Evolutionary conservation across 2,888 invertebrate genomes (phyloP).

Genomic region (Harpalus rufipes): DNA sequence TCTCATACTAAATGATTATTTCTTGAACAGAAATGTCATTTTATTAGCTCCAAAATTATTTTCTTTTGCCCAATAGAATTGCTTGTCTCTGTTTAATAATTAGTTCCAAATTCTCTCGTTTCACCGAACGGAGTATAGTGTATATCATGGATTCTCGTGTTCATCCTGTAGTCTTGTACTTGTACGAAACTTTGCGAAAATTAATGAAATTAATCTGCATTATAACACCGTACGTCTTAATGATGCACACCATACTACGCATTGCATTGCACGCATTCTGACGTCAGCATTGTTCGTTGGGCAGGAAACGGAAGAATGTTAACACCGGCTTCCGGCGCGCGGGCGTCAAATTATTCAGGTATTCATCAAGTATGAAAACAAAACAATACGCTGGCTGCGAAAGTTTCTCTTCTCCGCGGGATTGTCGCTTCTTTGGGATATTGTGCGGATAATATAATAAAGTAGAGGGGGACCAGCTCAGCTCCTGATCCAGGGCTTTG

Average conservation of each 20-base stretch:
- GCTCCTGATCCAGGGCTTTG: slow-evolving; percentile 60
- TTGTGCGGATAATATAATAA: slow-evolving; percentile 63
- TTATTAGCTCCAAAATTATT: too few relatives aligned
- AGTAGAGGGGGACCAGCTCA: slow-evolving; percentile 28
- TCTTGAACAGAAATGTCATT: too few relatives aligned
- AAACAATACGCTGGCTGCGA: slow-evolving; percentile 55
- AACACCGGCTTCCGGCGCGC: slow-evolving; percentile 60
- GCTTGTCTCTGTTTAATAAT: too few relatives aligned
- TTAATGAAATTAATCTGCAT: too few relatives aligned
- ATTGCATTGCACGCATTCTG: background rate
- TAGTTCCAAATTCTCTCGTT: too few relatives aligned
- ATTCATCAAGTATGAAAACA: slow-evolving; percentile 62
- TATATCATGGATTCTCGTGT: too few relatives aligned
- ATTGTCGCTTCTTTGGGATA: slow-evolving; percentile 58
- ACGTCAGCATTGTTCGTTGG: background rate
- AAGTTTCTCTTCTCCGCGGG: slow-evolving; percentile 3
- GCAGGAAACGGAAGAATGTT: slow-evolving; percentile 66
- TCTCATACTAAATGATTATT: too few relatives aligned
- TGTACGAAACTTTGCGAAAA: too few relatives aligned
- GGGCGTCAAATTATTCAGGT: slow-evolving; percentile 60
- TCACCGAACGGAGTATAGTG: too few relatives aligned
- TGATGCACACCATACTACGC: slow-evolving; percentile 5
- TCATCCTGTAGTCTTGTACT: too few relatives aligned
- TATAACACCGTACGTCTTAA: background rate
- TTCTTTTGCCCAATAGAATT: too few relatives aligned